These are phyloP conservation scores for Platichthys flesus DNA, from an alignment of 2,113 vertebrate genomes.

Conservation along the genomic window DNA sequence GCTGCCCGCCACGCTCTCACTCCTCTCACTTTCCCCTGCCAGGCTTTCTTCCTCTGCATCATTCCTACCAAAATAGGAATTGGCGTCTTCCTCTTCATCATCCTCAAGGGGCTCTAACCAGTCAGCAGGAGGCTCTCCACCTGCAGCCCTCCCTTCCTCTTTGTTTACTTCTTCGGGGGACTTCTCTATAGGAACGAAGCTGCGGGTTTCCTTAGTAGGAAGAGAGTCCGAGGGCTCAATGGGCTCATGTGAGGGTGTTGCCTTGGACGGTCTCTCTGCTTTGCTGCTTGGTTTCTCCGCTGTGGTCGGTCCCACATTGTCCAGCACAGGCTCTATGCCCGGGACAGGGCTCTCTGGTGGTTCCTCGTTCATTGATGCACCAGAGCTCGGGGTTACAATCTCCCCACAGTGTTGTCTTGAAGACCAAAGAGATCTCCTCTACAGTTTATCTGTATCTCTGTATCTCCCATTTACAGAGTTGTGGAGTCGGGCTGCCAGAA, in stretches of 20 bases:
- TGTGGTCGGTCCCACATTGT: conserved; percentile 28
- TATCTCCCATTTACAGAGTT: conserved; percentile 36
- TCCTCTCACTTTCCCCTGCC: conserved; percentile 79
- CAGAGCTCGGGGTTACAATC: conserved; percentile 12
- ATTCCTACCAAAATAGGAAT: not conserved
- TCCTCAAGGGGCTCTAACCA: conserved; percentile 85
- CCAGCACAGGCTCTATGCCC: conserved; percentile 21
- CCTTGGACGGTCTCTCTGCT: conserved; percentile 10
- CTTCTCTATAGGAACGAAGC: not conserved
- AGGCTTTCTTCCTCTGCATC: conserved; percentile 74
- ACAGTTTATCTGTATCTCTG: not conserved
- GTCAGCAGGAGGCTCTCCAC: conserved; percentile 71
- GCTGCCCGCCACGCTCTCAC: conserved; percentile 70
- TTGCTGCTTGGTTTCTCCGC: conserved; percentile 18
- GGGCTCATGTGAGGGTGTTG: not conserved
- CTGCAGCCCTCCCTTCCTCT: conserved; percentile 5
- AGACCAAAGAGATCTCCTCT: conserved; percentile 6
- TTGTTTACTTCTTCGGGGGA: not conserved
- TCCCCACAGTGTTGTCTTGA: not conserved
- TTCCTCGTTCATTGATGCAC: conserved; percentile 63
- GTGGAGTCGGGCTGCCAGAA: not conserved
- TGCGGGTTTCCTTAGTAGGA: not conserved
- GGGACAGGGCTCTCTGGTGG: not conserved
- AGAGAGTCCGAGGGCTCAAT: not conserved
- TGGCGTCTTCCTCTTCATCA: conserved; percentile 74